These are phyloP conservation scores for Himalopsyche tibetana DNA, from an alignment of 2,888 invertebrate genomes.

Conservation along the genomic window DNA sequence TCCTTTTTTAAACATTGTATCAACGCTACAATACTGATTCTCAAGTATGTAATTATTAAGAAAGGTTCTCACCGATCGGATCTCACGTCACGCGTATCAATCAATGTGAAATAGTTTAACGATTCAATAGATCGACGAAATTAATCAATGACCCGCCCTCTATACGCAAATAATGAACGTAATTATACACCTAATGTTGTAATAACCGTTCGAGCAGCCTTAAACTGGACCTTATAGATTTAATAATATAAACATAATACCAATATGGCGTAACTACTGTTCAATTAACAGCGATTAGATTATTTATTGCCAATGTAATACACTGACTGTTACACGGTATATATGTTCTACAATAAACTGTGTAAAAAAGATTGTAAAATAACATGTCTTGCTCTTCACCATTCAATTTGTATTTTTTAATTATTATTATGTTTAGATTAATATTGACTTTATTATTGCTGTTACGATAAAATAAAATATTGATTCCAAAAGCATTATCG, in stretches of 20 bases:
- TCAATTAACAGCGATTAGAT: not conserved
- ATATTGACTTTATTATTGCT: no score
- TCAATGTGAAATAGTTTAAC: not conserved
- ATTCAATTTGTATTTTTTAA: no score
- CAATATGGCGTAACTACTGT: not conserved
- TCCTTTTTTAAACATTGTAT: not conserved
- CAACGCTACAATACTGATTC: not conserved
- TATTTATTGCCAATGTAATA: not conserved
- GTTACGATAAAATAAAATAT: no score
- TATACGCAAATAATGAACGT: constrained; percentile 5
- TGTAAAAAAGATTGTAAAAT: no score
- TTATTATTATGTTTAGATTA: no score
- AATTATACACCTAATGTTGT: not conserved
- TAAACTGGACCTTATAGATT: not conserved
- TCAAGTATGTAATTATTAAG: not conserved
- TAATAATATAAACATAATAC: not conserved
- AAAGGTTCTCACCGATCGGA: constrained; percentile 1
- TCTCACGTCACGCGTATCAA: constrained; percentile 6
- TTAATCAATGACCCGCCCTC: not conserved
- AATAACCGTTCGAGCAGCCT: not conserved
- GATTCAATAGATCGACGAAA: not conserved
- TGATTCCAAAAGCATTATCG: no score
- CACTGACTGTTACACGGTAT: no score
- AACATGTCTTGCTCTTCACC: no score
- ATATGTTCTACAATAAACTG: no score